phyloP scores from a whole-genome alignment of 64 coral and sea anemone species.

The Catalaphyllia jardinei region DNA sequence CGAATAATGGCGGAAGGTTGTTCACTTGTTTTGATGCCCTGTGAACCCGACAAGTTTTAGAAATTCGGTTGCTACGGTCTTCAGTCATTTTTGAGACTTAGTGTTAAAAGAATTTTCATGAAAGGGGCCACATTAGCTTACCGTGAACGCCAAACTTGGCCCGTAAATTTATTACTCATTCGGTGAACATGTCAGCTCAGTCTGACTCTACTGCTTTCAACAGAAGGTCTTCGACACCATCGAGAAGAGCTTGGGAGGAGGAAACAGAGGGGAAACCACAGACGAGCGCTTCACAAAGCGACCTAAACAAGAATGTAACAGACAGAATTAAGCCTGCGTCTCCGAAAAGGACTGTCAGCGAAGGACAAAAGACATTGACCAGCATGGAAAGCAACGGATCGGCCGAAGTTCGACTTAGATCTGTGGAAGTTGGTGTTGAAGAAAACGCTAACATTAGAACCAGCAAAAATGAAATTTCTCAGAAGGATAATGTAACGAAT shows the following conservation, averaged over 20 bases:
- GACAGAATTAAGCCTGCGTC: conserved; percentile 34
- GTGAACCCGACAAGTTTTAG: conserved; percentile 1
- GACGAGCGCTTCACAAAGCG: conserved; percentile 56
- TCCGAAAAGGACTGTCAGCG: conserved; percentile 52
- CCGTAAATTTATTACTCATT: conserved; percentile 74
- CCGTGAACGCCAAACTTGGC: conserved; percentile 42
- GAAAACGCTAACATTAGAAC: conserved; percentile 59
- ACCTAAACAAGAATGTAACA: conserved; percentile 86
- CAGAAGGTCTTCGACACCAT: conserved; percentile 90
- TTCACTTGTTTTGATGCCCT: conserved; percentile 1
- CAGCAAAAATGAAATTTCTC: conserved; percentile 48
- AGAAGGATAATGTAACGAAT: conserved; percentile 65
- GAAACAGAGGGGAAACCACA: conserved; percentile 59
- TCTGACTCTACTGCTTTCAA: conserved; percentile 50
- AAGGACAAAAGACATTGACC: conserved; percentile 62
- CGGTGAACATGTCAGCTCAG: conserved; percentile 82
- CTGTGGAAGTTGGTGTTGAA: conserved; percentile 95
- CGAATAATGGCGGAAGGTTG: not conserved
- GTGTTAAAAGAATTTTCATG: conserved; percentile 77
- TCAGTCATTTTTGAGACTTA: conserved; percentile 59
- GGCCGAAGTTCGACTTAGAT: conserved; percentile 89
- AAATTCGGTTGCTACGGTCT: conserved; percentile 76
- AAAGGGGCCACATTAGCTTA: conserved; percentile 73
- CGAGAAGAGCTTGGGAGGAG: conserved; percentile 93
- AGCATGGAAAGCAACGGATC: conserved; percentile 67